These are phyloP conservation scores for Cottoperca gobio DNA, from an alignment of 2,797 vertebrate species.

Conservation along the genomic window DNA sequence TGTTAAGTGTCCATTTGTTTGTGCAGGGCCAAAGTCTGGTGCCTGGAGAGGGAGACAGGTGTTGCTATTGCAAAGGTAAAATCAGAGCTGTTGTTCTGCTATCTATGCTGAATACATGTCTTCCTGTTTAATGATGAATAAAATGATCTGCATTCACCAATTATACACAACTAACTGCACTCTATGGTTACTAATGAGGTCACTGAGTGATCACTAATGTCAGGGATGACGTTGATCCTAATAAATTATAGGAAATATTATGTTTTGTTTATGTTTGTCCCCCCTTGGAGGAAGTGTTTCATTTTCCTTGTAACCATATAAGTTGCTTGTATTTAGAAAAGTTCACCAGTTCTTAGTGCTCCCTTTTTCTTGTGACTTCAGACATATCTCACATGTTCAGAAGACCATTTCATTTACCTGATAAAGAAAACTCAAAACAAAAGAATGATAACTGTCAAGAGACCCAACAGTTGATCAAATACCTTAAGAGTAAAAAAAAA, in stretches of 20 bases:
- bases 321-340: neutral
- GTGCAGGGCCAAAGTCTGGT: conserved; percentile 85
- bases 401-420: neutral
- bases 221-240: neutral
- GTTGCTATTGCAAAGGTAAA: conserved; percentile 86
- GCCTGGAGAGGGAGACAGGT: conserved; percentile 79
- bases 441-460: no score
- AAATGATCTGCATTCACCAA: neutral
- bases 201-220: neutral
- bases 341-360: neutral
- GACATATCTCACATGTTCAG: neutral
- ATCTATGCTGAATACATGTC: neutral
- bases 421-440: neutral
- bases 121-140: neutral
- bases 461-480: neutral
- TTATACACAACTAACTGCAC: neutral
- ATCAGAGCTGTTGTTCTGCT: neutral
- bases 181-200: neutral
- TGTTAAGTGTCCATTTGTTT: conserved; percentile 37
- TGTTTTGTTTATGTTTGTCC: neutral
- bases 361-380: neutral
- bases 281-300: neutral
- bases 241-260: neutral
- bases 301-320: neutral
- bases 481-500: neutral